A percentile compares a stretch with the other conserved stretches of the same genome.
These are phyloP conservation scores for Rhodophaea formosa DNA, from an alignment of 2,888 invertebrate species.

Conservation along the genomic window DNA sequence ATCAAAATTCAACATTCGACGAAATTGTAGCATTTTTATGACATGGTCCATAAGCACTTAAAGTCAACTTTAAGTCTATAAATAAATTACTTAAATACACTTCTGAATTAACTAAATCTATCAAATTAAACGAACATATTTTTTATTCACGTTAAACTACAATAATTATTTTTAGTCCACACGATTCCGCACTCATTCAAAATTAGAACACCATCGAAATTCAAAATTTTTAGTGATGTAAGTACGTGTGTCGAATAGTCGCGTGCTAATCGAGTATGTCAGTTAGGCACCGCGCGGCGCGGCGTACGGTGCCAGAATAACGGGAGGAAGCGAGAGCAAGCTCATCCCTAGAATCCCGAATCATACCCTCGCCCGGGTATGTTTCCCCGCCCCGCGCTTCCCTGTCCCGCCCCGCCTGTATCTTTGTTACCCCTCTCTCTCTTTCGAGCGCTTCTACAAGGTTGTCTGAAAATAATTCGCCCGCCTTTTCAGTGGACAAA, in stretches of 20 bases:
- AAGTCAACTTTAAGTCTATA: not conserved
- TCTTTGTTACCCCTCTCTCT: constrained; percentile 74
- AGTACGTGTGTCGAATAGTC: constrained; percentile 39
- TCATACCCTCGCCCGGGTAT: constrained; percentile 72
- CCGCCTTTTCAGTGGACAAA: constrained; percentile 44
- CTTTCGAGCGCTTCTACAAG: constrained; percentile 64
- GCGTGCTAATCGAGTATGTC: constrained; percentile 47
- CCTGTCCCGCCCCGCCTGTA: constrained; percentile 62
- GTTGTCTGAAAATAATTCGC: constrained; percentile 60
- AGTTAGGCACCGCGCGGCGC: constrained; percentile 50
- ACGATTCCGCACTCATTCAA: constrained; percentile 17
- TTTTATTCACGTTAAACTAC: not conserved
- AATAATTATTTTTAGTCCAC: not conserved
- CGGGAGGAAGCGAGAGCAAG: constrained; percentile 77
- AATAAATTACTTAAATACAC: not conserved
- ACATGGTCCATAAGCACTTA: constrained; percentile 27
- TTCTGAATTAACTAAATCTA: not conserved
- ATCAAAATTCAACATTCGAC: constrained; percentile 53
- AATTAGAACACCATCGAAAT: constrained; percentile 24
- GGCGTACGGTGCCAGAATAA: constrained; percentile 75
- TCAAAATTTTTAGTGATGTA: constrained; percentile 39
- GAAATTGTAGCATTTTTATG: constrained; percentile 29
- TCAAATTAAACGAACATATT: not conserved
- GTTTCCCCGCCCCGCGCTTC: constrained; percentile 46
- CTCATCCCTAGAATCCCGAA: constrained; percentile 82